phyloP scores from a whole-genome alignment of 2,113 vertebrate genomes.

The Psilopogon haemacephalus region DNA sequence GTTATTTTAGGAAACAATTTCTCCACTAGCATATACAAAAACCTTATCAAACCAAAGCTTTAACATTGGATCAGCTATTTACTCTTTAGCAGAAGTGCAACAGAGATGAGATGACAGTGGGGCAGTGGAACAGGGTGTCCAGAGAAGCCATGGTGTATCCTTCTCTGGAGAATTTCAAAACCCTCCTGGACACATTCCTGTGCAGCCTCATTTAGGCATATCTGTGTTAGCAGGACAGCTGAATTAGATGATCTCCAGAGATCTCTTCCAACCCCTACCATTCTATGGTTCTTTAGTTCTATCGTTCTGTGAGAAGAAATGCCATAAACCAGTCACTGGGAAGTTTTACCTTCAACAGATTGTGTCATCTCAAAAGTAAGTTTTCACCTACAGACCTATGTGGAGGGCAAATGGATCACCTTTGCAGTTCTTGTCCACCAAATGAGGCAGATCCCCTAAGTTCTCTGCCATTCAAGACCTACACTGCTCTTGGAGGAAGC shows the following conservation, averaged over 20 bases:
- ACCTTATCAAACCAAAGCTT: background rate
- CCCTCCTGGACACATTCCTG: no score
- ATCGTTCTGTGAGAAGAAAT: background rate
- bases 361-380: background rate
- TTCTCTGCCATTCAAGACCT: background rate
- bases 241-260: no score
- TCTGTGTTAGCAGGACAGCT: no score
- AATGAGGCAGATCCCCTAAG: background rate
- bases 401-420: background rate
- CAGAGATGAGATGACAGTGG: background rate
- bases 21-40: background rate
- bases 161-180: no score
- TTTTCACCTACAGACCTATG: background rate
- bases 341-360: background rate
- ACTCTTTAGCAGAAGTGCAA: background rate
- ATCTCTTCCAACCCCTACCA: no score
- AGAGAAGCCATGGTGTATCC: no score
- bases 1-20: conserved; percentile 18
- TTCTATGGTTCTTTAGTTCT: no score
- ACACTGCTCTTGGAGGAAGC: background rate
- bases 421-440: background rate
- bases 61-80: background rate
- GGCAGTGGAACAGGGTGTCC: no score
- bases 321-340: background rate
- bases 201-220: no score